These are phyloP conservation scores for Atta colombica DNA, from an alignment of 1,140 invertebrate species.

Conservation along the genomic window DNA sequence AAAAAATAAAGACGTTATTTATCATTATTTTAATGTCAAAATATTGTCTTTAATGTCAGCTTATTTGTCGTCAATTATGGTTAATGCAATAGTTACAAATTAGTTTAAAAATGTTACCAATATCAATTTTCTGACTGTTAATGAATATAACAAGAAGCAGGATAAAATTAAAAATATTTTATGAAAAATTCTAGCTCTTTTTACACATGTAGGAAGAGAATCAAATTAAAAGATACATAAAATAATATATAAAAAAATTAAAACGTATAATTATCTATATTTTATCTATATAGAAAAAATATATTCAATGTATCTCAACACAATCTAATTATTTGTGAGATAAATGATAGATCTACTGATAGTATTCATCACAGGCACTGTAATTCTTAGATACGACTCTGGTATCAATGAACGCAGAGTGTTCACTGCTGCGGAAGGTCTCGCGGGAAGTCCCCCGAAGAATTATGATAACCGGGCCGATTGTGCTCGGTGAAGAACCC, in stretches of 20 bases:
- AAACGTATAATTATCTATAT: neutral
- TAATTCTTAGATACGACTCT: conserved; percentile 33
- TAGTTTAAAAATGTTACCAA: neutral
- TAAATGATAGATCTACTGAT: neutral
- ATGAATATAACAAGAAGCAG: neutral
- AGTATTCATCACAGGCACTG: neutral
- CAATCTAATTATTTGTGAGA: neutral
- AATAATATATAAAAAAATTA: neutral
- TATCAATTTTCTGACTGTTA: neutral
- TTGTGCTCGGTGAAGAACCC: conserved; percentile 55
- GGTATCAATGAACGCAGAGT: conserved; percentile 43
- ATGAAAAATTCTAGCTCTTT: neutral
- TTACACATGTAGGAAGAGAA: neutral
- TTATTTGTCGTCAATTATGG: neutral
- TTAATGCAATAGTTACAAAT: neutral
- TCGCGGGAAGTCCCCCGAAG: conserved; percentile 58
- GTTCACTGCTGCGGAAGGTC: conserved; percentile 47
- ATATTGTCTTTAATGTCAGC: too few species aligned
- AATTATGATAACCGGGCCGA: conserved; percentile 48
- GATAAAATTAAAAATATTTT: neutral
- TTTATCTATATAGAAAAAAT: neutral
- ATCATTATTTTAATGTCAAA: too few species aligned
- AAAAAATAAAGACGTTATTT: neutral
- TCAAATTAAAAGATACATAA: neutral
- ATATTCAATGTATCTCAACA: neutral